Evolutionary conservation across 2,797 vertebrate species (phyloP).

Genomic region (Bradypodion pumilum): DNA sequence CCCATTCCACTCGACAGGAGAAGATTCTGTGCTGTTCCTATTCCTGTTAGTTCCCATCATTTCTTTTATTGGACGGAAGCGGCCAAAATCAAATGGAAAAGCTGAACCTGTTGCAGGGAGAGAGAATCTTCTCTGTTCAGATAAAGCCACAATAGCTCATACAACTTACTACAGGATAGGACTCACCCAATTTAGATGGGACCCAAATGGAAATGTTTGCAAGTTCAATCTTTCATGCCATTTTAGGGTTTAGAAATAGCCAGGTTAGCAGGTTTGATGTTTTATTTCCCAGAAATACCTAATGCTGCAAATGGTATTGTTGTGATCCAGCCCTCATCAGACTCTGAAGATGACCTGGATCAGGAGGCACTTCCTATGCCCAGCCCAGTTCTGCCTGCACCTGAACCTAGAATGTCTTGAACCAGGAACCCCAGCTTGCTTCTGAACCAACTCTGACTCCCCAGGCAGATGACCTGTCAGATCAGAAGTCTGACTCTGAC

Average conservation of each 20-base stretch:
- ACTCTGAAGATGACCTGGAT: too few species aligned
- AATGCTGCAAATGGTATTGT: too few species aligned
- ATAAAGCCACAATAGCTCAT: constrained; percentile 48
- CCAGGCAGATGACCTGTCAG: too few species aligned
- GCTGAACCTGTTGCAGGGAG: constrained; percentile 75
- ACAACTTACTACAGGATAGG: constrained; percentile 26
- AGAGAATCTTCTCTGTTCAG: constrained; percentile 48
- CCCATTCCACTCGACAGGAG: constrained; percentile 76
- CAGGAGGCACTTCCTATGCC: too few species aligned
- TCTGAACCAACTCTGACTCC: too few species aligned
- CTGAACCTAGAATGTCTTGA: too few species aligned
- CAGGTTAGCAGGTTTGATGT: neutral
- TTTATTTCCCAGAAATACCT: neutral
- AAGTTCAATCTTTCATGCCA: neutral
- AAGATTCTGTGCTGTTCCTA: constrained; percentile 67
- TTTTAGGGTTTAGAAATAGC: neutral
- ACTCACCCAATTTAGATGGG: constrained; percentile 17
- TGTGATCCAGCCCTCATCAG: too few species aligned
- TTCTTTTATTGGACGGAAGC: constrained; percentile 82
- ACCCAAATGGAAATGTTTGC: neutral
- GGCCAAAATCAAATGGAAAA: constrained; percentile 89
- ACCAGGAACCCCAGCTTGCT: too few species aligned
- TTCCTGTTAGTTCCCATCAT: constrained; percentile 77
- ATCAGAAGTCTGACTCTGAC: too few species aligned
- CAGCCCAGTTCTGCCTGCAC: too few species aligned